Evolutionary conservation across 2,113 vertebrate species (phyloP), one percentile per base, ranked within the genome.

Genomic region (Rhabdornis inornatus): DNA sequence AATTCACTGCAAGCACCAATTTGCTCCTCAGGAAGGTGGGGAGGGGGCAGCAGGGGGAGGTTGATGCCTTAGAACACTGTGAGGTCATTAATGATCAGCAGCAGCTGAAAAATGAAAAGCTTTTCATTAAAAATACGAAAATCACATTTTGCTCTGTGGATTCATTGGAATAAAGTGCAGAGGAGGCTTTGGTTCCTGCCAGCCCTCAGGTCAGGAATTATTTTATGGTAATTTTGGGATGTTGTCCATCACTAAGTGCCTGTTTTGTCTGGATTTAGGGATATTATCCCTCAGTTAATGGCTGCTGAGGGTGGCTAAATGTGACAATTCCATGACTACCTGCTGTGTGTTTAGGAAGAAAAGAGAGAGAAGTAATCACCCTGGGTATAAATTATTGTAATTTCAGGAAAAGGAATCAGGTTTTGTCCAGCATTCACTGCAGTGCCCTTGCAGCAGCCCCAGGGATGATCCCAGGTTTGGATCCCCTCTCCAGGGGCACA

Each of bases 81-180:
- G 95, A 95, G 56, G 44, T 76, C 71, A 31, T 57, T 27, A 3
- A 33, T 2, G 28, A 53, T 52, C 77, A 50, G 49, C 75, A 79
- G 33, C 92, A 37, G 55, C 76, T 77, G 80, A 13, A 37, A 77
- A 83, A 47, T 55, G 20, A 18, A 44, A 80, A 86, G 76, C 85
- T 92, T 94, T 95, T 89, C 8, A 96, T 96, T 96, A 96, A 95
- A 96, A 81, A 3, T 17, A 22, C 12, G 22, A 5, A 21, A 2
- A 44, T 24, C n/a, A 11, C 7, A 33, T 15, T 25, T 33, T 31
- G 13, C 24, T 3, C 16, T 33, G 49, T 53, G 80, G 72, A 40
- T 28, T 90, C 70, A 2, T 35, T 64, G 28, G 25, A 21, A 2
- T 14, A 2, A 35, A 39, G 52, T 16, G 27, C 3, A 63, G 80